Evolutionary conservation across 2,113 vertebrate genomes (phyloP), one percentile per base, ranked within the genome.

Genomic region (Oryzias curvinotus): DNA sequence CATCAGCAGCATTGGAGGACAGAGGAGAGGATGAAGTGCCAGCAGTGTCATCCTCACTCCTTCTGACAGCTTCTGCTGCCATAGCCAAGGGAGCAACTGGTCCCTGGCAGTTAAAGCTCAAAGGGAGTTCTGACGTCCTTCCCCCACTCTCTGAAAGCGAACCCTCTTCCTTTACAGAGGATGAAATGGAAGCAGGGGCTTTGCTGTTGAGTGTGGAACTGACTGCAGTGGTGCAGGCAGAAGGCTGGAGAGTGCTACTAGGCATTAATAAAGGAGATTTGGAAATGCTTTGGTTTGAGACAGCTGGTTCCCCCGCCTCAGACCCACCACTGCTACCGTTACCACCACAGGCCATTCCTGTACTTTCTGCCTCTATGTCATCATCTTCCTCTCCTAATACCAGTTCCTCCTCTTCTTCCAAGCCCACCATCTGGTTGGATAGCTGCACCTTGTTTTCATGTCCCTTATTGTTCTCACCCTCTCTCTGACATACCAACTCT

Each of bases 281-380:
- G 95, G 95, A 98, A 96, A 98, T 96, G 95, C 97, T 98, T 99
- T 99, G 97, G 97, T 98, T 99, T 97, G 97, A 97, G 94, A 98
- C 94, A 96, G 95, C 93, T 92, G 93, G 92, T 94, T 96, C 95
- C 92, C 95, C 95, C 88, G 90, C 94, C 89, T 93, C 92, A 91
- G 88, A 87, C 82, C 89, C 75, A 62, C 84, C 80, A 51, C 91
- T 91, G 92, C 87, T 91, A 90, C 90, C 89, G 73, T 91, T 87
- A 87, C 94, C 86, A 88, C 93, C 85, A 90, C 93, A 93, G 91
- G 92, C 92, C 85, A 83, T 74, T 66, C 86, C 88, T 84, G 92
- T 91, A 82, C 87, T 77, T 52, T 94, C 93, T 77, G 94, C 94
- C 14, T 92, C 94, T 77, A 93, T 86, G 78, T 94, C 93, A 50